Base-by-base conservation (phyloP, 1,140 invertebrate species). In the Acromyrmex heyeri region DNA sequence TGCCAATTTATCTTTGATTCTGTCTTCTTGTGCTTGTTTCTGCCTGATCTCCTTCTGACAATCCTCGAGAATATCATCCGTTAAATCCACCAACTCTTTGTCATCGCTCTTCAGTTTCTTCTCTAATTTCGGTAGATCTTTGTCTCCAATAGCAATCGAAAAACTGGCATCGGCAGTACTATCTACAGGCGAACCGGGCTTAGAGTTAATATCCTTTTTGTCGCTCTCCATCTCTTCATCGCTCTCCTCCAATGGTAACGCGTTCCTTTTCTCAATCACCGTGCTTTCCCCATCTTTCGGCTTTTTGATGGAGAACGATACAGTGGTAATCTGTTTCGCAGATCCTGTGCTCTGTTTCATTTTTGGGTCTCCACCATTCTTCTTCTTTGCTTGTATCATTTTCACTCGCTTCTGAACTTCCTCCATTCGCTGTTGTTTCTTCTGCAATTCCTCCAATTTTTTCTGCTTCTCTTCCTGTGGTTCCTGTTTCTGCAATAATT, bases 221-320 rank as follows among this genome's bases (percentile, higher is more conserved):
- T 96, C 96, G 0, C 95, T 94, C 10, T 96, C 96, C 7, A 96
- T 96, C 53, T 97, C 97, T 1, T 97, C 97, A 83, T 97, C 97
- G 18, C 96, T 97, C 90, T 98, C 97, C 91, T 97, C 97, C n/a
- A 96, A 82, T 0, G 97, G 97, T 24, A 98, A 90, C 1, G 97
- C 97, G 57, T 93, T 95, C 12, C 97, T 96, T 91, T 97, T 97
- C 48, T 97, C 96, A 44, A 96, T 96, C 6, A 97, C 95, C 5
- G 96, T 96, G 0, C 95, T 94, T 86, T 97, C 97, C 0, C 96
- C 96, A 79, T 97, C 97, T 93, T 98, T 98, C 0, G 97, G 96
- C 87, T 97, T 97, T 92, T 98, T 98, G 38, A 98, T 98, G 0
- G 97, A 98, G 92, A 98, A 98, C 76, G 97, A 97, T 6, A 98